Base-by-base conservation (phyloP, 2,888 invertebrate genomes). In the Heliothis peltigera region DNA sequence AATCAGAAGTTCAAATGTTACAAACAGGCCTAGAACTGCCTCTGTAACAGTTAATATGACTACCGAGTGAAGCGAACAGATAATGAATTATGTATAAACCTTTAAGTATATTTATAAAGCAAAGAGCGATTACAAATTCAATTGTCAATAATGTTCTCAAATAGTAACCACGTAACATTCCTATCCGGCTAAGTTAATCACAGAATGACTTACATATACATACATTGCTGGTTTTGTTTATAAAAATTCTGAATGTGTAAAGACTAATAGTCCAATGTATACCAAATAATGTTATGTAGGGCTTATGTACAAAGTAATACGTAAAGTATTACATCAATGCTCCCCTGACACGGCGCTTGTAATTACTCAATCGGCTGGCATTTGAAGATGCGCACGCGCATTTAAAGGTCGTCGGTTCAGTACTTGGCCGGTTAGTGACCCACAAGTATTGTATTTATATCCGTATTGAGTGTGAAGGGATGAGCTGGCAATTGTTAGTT, bases 311-410 rank as follows among this genome's bases (percentile, higher is more conserved):
- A 57, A 42, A 64, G 65, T 68, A 58, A 62, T 70, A 74, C 66
- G 65, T 60, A 79, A 79, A 71, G 77, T 77, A 64, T 80, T 82
- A 82, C 82, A 75, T 80, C 64, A 77, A 77, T 66, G 64, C 47
- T 55, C 56, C 52, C 46, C 74, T 68, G 55, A 70, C 70, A 76
- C 73, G 67, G 47, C 63, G 71, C 66, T 74, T 80, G 76, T 87
- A 89, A 90, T 92, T 91, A 88, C 91, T 87, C 88, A 91, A 92
- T 86, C 72, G 73, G 71, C 75, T 92, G 91, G 86, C 91, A 92
- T 92, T 92, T 92, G 80, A 82, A 82, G 89, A 89, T 82, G 89
- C 83, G 82, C 82, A 59, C 60, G 64, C 81, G 80, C 75, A 48
- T 10, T 47, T n/a, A 89, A 89, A 90, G 90, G 90, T 90, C 87